Percentiles rank a stretch among this genome's conserved stretches.
phyloP scores from a whole-genome alignment of 2,797 vertebrate species.

The Crocidura indochinensis region DNA sequence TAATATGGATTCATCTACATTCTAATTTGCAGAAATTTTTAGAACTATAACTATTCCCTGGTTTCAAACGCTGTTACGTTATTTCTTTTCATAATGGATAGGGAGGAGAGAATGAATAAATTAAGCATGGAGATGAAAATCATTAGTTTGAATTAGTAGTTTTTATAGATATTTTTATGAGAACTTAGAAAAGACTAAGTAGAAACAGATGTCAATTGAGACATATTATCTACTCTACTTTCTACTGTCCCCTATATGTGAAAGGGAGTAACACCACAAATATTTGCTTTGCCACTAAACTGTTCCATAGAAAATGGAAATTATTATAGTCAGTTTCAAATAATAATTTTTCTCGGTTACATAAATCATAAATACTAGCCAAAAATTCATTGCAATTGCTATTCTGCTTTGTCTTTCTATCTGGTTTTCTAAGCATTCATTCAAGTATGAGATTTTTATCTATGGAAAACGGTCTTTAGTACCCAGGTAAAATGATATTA shows the following conservation, averaged over 20 bases:
- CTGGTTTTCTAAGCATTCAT: conserved; percentile 54
- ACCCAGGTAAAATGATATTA: conserved; percentile 60
- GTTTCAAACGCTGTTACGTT: conserved; percentile 39
- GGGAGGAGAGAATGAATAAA: background rate
- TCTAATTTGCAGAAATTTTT: conserved; percentile 54
- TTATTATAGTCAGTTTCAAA: conserved; percentile 80
- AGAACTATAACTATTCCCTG: background rate
- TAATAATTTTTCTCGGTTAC: conserved; percentile 71
- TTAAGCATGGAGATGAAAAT: conserved; percentile 45
- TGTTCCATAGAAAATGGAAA: conserved; percentile 77
- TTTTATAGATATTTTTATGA: conserved; percentile 53
- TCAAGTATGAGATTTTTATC: conserved; percentile 64
- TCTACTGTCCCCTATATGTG: conserved; percentile 20
- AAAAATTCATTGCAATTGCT: conserved; percentile 52
- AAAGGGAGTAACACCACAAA: conserved; percentile 55
- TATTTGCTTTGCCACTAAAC: conserved; percentile 81
- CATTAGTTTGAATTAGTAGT: conserved; percentile 53
- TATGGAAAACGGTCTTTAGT: conserved; percentile 62
- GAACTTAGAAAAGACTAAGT: conserved; percentile 58
- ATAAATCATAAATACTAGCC: conserved; percentile 71
- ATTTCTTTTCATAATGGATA: conserved; percentile 26
- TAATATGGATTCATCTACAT: background rate
- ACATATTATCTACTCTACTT: conserved; percentile 49
- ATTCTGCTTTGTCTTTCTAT: conserved; percentile 16
- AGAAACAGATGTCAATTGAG: conserved; percentile 75